These are phyloP conservation scores for Sparus aurata DNA, from an alignment of 2,797 vertebrate species.

Conservation along the genomic window DNA sequence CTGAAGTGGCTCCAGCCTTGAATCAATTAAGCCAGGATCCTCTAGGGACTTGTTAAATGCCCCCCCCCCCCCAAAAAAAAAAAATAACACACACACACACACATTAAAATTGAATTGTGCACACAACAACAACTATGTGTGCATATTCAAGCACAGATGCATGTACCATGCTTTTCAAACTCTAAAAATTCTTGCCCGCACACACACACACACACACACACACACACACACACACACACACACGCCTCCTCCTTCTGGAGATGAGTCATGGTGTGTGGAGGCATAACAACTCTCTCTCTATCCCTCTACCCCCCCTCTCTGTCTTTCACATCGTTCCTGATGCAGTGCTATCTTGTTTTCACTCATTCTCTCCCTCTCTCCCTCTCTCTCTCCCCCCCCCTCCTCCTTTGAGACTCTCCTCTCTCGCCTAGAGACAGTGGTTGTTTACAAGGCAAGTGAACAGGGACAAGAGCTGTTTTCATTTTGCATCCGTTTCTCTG, in stretches of 20 bases:
- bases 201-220: slow-evolving; percentile 15
- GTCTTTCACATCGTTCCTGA: slow-evolving; percentile 61
- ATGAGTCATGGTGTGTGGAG: slow-evolving; percentile 83
- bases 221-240: slow-evolving; percentile 22
- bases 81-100: slow-evolving; percentile 1
- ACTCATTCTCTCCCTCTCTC: slow-evolving; percentile 15
- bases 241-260: slow-evolving; percentile 70
- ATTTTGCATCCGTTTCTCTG: slow-evolving; percentile 36
- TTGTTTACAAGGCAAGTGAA: slow-evolving; percentile 70
- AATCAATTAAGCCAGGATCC: slow-evolving; percentile 70
- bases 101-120: not conserved
- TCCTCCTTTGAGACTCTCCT: slow-evolving; percentile 16
- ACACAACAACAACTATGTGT: slow-evolving; percentile 17
- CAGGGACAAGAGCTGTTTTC: slow-evolving; percentile 51
- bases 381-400: not conserved
- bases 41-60: slow-evolving; percentile 76
- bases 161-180: slow-evolving; percentile 34
- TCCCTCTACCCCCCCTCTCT: slow-evolving; percentile 32
- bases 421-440: slow-evolving; percentile 62
- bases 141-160: slow-evolving; percentile 45
- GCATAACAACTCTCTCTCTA: slow-evolving; percentile 64
- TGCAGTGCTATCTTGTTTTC: slow-evolving; percentile 58
- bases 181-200: slow-evolving; percentile 23
- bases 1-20: slow-evolving; percentile 62
- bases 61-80: not conserved